A percentile compares a stretch with the other conserved stretches of the same genome.
Conservation (phyloP, 2,888 invertebrate species). For the Trilocha varians region DNA sequence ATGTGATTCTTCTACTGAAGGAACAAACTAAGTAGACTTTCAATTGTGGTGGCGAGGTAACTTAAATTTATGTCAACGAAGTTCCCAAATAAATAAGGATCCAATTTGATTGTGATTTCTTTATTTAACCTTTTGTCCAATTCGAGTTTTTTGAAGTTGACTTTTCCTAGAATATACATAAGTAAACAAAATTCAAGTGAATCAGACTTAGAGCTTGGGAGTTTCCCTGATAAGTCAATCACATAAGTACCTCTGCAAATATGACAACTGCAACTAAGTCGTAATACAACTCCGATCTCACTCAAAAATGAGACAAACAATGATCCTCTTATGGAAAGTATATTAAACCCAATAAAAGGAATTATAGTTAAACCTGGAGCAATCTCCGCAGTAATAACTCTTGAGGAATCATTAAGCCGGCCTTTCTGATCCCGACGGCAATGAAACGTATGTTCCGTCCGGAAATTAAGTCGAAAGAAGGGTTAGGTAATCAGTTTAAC, state of each 20-base stretch:
- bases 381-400: constrained; percentile 9
- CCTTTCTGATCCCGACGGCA: background rate
- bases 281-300: background rate
- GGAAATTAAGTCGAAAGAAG: constrained; percentile 21
- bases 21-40: too few species aligned
- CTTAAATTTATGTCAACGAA: too few species aligned
- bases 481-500: constrained; percentile 28
- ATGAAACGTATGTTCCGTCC: constrained; percentile 1
- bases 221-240: too few species aligned
- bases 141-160: too few species aligned
- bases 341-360: background rate
- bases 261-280: background rate
- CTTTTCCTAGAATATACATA: too few species aligned
- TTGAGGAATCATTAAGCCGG: constrained; percentile 5
- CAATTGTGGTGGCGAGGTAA: too few species aligned
- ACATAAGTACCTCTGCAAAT: background rate
- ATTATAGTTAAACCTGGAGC: constrained; percentile 8
- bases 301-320: background rate
- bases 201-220: too few species aligned
- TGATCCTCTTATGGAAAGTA: background rate
- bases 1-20: too few species aligned
- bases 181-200: too few species aligned
- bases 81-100: too few species aligned
- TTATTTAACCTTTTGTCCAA: too few species aligned
- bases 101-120: too few species aligned